Base-by-base conservation (phyloP, 2,888 invertebrate genomes). In the Diachrysia chrysitis region DNA sequence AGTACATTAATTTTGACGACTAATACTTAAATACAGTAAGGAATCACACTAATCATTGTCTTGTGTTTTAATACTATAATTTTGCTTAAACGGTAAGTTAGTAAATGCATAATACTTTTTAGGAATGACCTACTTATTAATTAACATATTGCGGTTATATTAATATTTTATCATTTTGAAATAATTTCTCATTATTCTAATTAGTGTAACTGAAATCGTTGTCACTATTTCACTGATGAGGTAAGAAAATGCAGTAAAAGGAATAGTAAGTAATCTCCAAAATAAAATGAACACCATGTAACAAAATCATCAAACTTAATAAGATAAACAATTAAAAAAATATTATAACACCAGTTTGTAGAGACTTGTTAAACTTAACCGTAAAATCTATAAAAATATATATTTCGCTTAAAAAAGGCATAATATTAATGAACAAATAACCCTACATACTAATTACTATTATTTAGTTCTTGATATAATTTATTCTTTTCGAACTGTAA, bases 91-190 rank as follows among this genome's bases (percentile, higher is more conserved):
- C 12, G 0, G 17, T 66, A 63, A 58, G 53, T 55, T 68, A 14
- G n/a, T 73, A 76, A 68, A 79, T 70, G 46, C 64, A n/a, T 71
- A 79, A 79, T 65, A 69, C 59, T 73, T 63, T 51, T 62, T 69
- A n/a, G 66, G 76, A 75, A 75, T 75, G 51, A 48, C 16, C 25
- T 37, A 51, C 12, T 51, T 51, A 21, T 12, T 12, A 51, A 51
- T 4, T 17, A 21, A 12, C n/a, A n/a, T 19, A 51, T 19, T 12
- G 12, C 7, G 5, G 12, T 4, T 51, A 19, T 9, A 19, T 51
- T 42, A n/a, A 5, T 19, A 2, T 19, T 19, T n/a, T n/a, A n/a
- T n/a, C n/a, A n/a, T n/a, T 42, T 42, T 42, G n/a, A 5, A 42
- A 42, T 42, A 42, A n/a, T 42, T 42, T 42, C 42, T 5, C n/a